Evolutionary conservation across 2,797 vertebrate genomes (phyloP).

Genomic region (Octomys mimax): DNA sequence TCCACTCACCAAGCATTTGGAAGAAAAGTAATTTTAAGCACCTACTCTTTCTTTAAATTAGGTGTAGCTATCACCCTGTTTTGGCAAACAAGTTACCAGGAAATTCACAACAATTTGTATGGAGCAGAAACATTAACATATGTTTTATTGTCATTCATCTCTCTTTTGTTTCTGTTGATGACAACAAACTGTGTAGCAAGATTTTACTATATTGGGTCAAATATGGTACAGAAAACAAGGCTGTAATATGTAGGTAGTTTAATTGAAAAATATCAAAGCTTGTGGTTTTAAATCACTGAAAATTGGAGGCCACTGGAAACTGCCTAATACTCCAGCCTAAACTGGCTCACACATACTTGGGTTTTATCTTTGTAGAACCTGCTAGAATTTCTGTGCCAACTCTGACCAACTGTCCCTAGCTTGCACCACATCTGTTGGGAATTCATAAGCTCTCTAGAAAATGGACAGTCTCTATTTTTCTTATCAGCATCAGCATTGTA

Average conservation of each 20-base stretch:
- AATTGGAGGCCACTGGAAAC: background rate
- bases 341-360: fast-evolving
- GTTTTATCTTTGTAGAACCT: no score
- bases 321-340: background rate
- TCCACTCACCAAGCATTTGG: background rate
- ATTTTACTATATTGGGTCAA: background rate
- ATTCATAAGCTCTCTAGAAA: background rate
- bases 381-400: background rate
- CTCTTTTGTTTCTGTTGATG: background rate
- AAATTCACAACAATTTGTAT: background rate
- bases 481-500: background rate
- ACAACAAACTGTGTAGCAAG: background rate
- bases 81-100: background rate
- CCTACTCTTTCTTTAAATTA: background rate
- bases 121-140: background rate
- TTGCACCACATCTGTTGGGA: background rate
- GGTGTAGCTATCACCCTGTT: background rate
- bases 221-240: background rate
- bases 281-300: background rate
- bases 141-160: background rate
- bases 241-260: no score
- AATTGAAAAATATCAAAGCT: background rate
- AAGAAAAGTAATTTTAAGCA: background rate
- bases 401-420: fast-evolving
- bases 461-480: background rate